Percentiles rank a stretch among this genome's conserved stretches.
Conservation (phyloP, 2,888 invertebrate species). For the Stenodema calcarata region DNA sequence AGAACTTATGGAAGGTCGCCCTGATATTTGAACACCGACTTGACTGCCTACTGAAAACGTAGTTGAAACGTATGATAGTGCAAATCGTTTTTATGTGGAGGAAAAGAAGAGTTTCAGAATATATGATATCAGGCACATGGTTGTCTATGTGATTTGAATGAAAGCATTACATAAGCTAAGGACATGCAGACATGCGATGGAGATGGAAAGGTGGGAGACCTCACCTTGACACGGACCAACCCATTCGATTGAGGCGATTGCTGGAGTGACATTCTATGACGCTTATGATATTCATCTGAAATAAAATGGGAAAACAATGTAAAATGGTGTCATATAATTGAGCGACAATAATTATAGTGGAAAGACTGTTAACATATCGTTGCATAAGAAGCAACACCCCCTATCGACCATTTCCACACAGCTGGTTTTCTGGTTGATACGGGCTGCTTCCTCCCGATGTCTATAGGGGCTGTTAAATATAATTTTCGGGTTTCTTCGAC, state of each 20-base stretch:
- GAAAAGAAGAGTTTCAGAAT: not conserved
- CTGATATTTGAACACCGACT: too few relatives aligned
- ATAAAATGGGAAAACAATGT: not conserved
- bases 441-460: too few relatives aligned
- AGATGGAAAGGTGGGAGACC: not conserved
- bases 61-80: not conserved
- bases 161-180: conserved; percentile 36
- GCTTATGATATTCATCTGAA: conserved; percentile 59
- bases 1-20: too few relatives aligned
- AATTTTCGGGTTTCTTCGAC: too few relatives aligned
- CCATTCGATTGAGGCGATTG: conserved; percentile 42
- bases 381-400: too few relatives aligned
- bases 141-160: not conserved
- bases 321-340: too few relatives aligned
- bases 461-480: too few relatives aligned
- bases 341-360: too few relatives aligned
- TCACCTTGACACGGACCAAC: conserved; percentile 29
- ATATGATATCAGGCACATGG: not conserved
- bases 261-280: conserved; percentile 50
- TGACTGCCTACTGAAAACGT: not conserved
- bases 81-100: not conserved
- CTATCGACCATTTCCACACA: too few relatives aligned
- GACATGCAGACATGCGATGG: conserved; percentile 16
- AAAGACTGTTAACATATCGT: too few relatives aligned
- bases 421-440: too few relatives aligned